These are phyloP conservation scores for Columba guinea DNA, from an alignment of 2,797 vertebrate genomes.

Conservation along the genomic window DNA sequence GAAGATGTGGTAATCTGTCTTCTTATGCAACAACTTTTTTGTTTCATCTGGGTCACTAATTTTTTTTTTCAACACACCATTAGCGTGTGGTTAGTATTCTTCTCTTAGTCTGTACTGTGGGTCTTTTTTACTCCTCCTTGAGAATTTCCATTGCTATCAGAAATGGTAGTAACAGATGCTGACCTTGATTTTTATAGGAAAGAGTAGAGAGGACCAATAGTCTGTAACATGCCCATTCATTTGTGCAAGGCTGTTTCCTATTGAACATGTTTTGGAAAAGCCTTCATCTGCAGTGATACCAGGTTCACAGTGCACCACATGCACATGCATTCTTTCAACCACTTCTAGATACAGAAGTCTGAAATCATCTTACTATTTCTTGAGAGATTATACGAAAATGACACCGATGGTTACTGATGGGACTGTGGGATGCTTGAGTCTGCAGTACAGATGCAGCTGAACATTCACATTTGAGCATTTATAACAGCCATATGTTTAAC, in stretches of 20 bases:
- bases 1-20: background rate
- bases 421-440: background rate
- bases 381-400: background rate
- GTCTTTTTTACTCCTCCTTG: background rate
- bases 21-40: background rate
- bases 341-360: background rate
- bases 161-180: background rate
- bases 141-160: background rate
- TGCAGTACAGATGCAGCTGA: background rate
- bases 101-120: background rate
- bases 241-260: background rate
- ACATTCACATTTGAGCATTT: background rate
- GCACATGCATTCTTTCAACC: background rate
- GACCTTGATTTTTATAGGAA: background rate
- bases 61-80: background rate
- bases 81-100: background rate
- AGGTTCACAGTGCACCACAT: background rate
- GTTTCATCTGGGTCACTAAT: background rate
- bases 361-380: background rate
- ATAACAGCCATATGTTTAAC: background rate
- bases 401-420: background rate
- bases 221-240: background rate
- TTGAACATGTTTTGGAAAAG: background rate
- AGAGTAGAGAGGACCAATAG: background rate
- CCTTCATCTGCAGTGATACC: background rate